Conservation (phyloP, 1,140 invertebrate species). For the Ptiloglossa arizonensis region DNA sequence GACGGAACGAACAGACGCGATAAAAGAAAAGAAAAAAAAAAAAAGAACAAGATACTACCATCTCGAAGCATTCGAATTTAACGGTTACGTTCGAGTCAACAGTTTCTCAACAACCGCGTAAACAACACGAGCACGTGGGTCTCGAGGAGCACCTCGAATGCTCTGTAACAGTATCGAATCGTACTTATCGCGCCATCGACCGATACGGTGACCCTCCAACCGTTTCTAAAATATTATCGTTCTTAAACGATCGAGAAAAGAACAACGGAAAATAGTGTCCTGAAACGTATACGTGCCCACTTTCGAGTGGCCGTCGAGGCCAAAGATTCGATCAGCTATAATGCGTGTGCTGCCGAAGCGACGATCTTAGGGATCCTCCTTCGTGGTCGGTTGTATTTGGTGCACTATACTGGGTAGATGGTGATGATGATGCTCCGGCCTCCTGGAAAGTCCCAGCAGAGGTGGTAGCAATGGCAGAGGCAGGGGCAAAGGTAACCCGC, state of each 20-base stretch:
- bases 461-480: constrained; percentile 82
- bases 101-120: background rate
- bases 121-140: background rate
- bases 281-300: constrained; percentile 18
- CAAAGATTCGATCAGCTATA: constrained; percentile 7
- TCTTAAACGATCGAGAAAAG: background rate
- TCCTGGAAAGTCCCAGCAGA: constrained; percentile 76
- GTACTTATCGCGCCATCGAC: background rate
- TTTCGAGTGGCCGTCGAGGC: constrained; percentile 8
- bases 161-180: background rate
- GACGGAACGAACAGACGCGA: background rate
- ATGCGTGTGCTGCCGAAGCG: constrained; percentile 3
- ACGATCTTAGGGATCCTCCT: constrained; percentile 78
- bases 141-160: background rate
- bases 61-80: background rate
- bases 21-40: no score
- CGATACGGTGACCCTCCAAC: background rate
- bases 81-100: background rate
- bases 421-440: constrained; percentile 75
- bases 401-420: constrained; percentile 73
- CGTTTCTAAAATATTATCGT: background rate
- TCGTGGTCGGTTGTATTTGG: constrained; percentile 78
- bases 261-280: background rate
- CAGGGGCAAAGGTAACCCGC: constrained; percentile 81
- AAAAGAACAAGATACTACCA: no score